A percentile compares a stretch with the other conserved stretches of the same genome.
These are phyloP conservation scores for Picus viridis DNA, from an alignment of 2,797 vertebrate species.

Conservation along the genomic window DNA sequence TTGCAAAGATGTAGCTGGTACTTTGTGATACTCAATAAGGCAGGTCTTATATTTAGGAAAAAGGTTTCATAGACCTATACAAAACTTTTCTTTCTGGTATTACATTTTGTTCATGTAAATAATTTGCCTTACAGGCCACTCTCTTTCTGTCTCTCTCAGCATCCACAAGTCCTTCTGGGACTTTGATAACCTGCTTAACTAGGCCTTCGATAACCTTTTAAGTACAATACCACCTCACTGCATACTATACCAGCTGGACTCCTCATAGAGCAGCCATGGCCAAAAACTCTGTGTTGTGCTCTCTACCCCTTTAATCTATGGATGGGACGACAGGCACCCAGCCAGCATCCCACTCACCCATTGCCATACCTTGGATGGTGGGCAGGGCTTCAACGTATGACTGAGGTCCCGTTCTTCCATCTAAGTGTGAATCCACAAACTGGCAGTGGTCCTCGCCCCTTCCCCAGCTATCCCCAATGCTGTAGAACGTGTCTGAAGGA, in stretches of 20 bases:
- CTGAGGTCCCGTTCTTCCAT: slow-evolving; percentile 92
- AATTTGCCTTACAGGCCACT: neutral
- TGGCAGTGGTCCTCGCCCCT: slow-evolving; percentile 98
- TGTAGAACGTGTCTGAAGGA: slow-evolving; percentile 92
- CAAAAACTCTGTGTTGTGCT: neutral
- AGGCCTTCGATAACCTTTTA: neutral
- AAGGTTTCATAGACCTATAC: neutral
- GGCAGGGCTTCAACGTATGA: slow-evolving; percentile 86
- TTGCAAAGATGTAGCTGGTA: neutral
- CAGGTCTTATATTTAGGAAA: neutral
- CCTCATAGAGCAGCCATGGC: neutral
- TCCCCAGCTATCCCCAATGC: slow-evolving; percentile 93
- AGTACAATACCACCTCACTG: neutral
- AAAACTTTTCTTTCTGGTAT: neutral
- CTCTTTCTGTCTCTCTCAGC: neutral
- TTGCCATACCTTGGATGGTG: slow-evolving; percentile 85
- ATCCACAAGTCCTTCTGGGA: neutral
- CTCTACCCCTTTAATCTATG: neutral
- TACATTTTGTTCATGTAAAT: neutral
- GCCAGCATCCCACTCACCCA: neutral
- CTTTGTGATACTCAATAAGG: neutral
- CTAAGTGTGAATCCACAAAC: slow-evolving; percentile 96
- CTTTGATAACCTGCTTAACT: neutral
- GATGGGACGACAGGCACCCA: neutral
- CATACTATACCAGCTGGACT: neutral